Conservation (phyloP, 2,113 vertebrate species). For the Ammospiza nelsoni region DNA sequence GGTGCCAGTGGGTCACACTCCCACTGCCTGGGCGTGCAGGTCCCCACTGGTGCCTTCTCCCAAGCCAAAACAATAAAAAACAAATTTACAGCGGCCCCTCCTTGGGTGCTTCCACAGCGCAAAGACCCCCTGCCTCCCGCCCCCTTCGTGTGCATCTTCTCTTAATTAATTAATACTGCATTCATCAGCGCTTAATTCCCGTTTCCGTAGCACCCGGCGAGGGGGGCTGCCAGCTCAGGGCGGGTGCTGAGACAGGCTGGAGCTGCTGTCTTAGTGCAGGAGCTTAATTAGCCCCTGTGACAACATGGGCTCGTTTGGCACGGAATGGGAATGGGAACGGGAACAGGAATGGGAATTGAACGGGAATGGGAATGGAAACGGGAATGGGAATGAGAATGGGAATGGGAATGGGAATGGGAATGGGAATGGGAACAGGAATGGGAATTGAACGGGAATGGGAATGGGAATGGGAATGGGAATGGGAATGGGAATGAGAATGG, state of each 20-base stretch:
- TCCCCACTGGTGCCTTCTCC: background rate
- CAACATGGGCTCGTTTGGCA: background rate
- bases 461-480: too few relatives aligned
- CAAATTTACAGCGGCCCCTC: background rate
- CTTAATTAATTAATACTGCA: slow-evolving; percentile 72
- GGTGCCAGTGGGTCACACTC: background rate
- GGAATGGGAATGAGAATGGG: too few relatives aligned
- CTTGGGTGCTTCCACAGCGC: background rate
- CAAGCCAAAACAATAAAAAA: background rate
- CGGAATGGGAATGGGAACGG: too few relatives aligned
- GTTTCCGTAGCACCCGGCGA: slow-evolving; percentile 57
- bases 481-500: too few relatives aligned
- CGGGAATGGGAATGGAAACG: too few relatives aligned
- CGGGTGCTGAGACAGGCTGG: background rate
- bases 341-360: too few relatives aligned
- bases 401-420: too few relatives aligned
- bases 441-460: too few relatives aligned
- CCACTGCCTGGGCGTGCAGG: fast-evolving
- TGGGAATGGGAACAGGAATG: too few relatives aligned
- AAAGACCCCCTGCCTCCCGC: background rate
- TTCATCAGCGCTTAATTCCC: slow-evolving; percentile 68
- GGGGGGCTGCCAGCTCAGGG: slow-evolving; percentile 3
- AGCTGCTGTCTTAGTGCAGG: background rate
- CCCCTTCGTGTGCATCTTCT: background rate
- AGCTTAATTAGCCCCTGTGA: slow-evolving; percentile 10